Evolutionary conservation across 2,888 invertebrate species (phyloP), one percentile per base, ranked within the genome.

Genomic region (Frankliniella fusca): DNA sequence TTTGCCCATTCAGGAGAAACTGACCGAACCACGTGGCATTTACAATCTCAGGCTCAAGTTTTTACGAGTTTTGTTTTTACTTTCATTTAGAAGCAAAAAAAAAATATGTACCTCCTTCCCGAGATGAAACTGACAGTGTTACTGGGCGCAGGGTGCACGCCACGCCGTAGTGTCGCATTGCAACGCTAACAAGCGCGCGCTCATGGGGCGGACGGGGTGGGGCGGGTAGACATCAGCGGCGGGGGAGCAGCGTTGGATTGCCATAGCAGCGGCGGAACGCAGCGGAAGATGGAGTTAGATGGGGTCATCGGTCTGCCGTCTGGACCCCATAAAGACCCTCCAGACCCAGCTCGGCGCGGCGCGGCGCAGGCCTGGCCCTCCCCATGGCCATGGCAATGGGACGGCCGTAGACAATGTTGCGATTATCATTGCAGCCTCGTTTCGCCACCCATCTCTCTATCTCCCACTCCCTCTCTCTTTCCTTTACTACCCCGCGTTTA

Each of bases 231-330:
- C 38, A 38, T 38, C 38, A 38, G 38, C 38, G 38, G 38, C 38
- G 38, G 38, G 38, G 38, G 38, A 38, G 38, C 5, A 38, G 38
- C 3, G 38, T 5, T 38, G 38, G 38, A 38, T 38, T 38, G 38
- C 38, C 38, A 38, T 38, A 38, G 38, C 38, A 38, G 38, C 38
- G 5, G 38, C 18, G 61, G 61, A 61, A 61, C n/a, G 61, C 38
- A 61, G 61, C 61, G 61, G 61, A 61, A 61, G 61, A 61, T 61
- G 61, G 61, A 61, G 61, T n/a, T 61, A n/a, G 61, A 61, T 61
- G 61, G 61, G 61, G 61, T 61, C 61, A 61, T 61, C 61, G 61
- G 61, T 61, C 61, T 61, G 20, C 38, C 61, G 20, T 61, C 61
- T 61, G 38, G 38, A 38, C 15, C 61, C 61, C 61, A 61, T 61